Evolutionary conservation across 2,888 invertebrate species (phyloP).

Genomic region (Philereme transversata): DNA sequence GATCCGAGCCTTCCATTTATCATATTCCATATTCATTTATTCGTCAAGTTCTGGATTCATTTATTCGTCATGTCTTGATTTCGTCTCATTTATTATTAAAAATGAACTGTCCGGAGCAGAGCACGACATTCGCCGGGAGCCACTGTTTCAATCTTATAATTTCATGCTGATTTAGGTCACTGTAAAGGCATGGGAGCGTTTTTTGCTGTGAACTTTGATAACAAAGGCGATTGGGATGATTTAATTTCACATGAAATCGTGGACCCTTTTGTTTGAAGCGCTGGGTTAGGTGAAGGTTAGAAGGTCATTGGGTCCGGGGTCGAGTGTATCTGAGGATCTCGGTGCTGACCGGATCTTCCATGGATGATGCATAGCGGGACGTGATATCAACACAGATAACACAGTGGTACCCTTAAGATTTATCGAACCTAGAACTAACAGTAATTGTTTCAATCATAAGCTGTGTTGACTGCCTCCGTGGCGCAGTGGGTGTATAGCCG

Average conservation of each 20-base stretch:
- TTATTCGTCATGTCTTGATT: conserved; percentile 85
- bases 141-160: conserved; percentile 82
- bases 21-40: conserved; percentile 85
- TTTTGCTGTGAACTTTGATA: conserved; percentile 44
- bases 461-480: neutral
- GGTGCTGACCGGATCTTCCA: conserved; percentile 58
- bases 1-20: conserved; percentile 81
- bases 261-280: conserved; percentile 41
- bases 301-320: conserved; percentile 56
- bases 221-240: conserved; percentile 42
- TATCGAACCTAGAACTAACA: neutral
- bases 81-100: conserved; percentile 85
- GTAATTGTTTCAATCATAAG: neutral
- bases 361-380: conserved; percentile 66
- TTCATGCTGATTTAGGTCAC: conserved; percentile 77
- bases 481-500: no score
- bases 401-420: conserved; percentile 30
- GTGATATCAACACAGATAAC: conserved; percentile 47
- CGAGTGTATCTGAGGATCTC: conserved; percentile 56
- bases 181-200: conserved; percentile 42
- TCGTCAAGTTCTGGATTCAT: conserved; percentile 85
- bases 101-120: conserved; percentile 84
- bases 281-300: conserved; percentile 45
- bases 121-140: conserved; percentile 72
- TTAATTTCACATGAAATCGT: conserved; percentile 39